Percentiles rank a stretch among this genome's conserved stretches.
These are phyloP conservation scores for Colaptes auratus DNA, from an alignment of 2,113 vertebrate genomes.

Conservation along the genomic window DNA sequence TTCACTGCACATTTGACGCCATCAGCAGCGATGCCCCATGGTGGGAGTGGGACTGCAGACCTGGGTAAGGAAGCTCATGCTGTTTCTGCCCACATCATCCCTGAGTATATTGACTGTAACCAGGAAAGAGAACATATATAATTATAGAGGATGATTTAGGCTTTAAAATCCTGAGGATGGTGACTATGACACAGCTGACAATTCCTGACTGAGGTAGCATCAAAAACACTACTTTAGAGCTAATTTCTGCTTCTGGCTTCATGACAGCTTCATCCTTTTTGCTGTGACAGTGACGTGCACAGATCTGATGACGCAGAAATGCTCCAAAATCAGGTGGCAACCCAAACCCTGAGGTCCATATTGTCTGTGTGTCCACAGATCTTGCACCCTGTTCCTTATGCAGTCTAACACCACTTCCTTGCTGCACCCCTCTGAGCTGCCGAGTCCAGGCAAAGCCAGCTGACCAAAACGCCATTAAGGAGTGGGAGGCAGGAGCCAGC, in stretches of 20 bases:
- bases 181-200: background rate
- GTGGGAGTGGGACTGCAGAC: background rate
- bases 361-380: fast-evolving
- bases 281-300: background rate
- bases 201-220: background rate
- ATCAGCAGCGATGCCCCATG: background rate
- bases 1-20: background rate
- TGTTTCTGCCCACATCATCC: conserved; percentile 15
- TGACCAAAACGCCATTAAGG: fast-evolving
- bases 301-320: background rate
- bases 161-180: background rate
- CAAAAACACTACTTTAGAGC: background rate
- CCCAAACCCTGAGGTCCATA: background rate
- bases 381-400: background rate
- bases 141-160: conserved; percentile 8
- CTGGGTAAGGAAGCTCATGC: background rate
- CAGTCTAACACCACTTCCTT: no score
- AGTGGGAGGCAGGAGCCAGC: background rate
- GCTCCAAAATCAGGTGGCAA: fast-evolving
- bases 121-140: background rate
- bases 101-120: background rate
- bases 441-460: background rate
- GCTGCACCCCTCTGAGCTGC: background rate
- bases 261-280: background rate
- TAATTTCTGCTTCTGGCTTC: background rate